Percentiles rank a stretch among this genome's conserved stretches.
Conservation (phyloP, 2,113 vertebrate genomes). For the Trogon surrucura region DNA sequence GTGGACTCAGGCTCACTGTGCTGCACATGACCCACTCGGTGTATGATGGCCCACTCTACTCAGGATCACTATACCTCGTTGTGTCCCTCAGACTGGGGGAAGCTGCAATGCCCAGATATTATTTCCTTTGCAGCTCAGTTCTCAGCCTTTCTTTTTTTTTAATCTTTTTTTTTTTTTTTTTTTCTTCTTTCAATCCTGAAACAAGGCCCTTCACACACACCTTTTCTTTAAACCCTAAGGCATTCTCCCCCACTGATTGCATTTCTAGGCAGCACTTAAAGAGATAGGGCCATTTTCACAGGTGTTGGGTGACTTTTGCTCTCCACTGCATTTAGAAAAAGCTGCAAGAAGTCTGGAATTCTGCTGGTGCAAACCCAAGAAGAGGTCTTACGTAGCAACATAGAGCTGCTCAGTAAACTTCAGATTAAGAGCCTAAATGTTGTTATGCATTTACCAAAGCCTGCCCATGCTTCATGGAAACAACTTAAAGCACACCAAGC, state of each 20-base stretch:
- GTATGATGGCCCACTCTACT: fast-evolving
- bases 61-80: fast-evolving
- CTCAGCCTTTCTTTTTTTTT: fast-evolving
- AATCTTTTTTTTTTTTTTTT: too few species aligned
- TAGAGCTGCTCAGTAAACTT: not conserved
- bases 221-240: not conserved
- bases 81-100: not conserved
- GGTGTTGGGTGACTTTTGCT: not conserved
- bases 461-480: not conserved
- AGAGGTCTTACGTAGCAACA: not conserved
- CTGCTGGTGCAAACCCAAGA: not conserved
- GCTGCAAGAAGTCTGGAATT: not conserved
- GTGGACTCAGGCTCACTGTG: too few species aligned
- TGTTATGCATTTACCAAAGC: not conserved
- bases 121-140: not conserved
- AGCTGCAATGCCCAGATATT: not conserved
- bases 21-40: fast-evolving
- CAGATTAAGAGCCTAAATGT: not conserved
- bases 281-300: not conserved
- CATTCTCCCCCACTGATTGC: not conserved
- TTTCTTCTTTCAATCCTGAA: not conserved
- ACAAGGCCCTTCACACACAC: not conserved
- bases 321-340: not conserved
- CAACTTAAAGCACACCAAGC: not conserved
- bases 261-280: not conserved